Percentiles rank a stretch among this genome's conserved stretches.
These are phyloP conservation scores for Dromius quadrimaculatus DNA, from an alignment of 2,888 invertebrate species.

Conservation along the genomic window DNA sequence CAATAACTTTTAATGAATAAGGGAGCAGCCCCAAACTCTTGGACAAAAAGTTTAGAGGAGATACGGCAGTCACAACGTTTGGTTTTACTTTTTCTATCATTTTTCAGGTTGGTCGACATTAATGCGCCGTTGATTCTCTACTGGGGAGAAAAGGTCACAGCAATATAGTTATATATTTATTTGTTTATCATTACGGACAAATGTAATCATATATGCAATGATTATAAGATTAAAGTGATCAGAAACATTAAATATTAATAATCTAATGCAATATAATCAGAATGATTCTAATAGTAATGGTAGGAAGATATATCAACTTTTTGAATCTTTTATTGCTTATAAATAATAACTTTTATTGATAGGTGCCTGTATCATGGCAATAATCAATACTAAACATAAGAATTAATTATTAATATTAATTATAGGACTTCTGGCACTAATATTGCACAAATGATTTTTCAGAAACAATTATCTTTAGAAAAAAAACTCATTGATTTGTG, in stretches of 20 bases:
- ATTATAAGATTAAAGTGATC: conserved; percentile 11
- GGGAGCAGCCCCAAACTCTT: conserved; percentile 33
- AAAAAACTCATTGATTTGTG: too few relatives aligned
- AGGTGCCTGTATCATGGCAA: too few relatives aligned
- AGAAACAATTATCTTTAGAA: too few relatives aligned
- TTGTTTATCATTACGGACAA: conserved; percentile 5
- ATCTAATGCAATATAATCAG: conserved; percentile 27
- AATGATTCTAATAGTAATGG: too few relatives aligned
- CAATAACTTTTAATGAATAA: conserved; percentile 31
- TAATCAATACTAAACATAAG: too few relatives aligned
- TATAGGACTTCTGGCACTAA: too few relatives aligned
- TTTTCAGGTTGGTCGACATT: background rate
- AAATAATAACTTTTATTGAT: too few relatives aligned
- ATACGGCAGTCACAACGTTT: conserved; percentile 38
- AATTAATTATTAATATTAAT: too few relatives aligned
- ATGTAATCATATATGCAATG: conserved; percentile 33
- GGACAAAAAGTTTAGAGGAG: conserved; percentile 27
- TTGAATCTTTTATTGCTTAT: too few relatives aligned
- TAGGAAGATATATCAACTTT: too few relatives aligned
- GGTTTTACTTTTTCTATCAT: conserved; percentile 34
- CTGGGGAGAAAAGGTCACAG: background rate
- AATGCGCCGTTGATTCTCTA: conserved; percentile 12
- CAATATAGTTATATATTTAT: too few relatives aligned
- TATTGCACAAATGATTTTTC: too few relatives aligned
- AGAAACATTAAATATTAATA: conserved; percentile 39